A percentile compares a stretch with the other conserved stretches of the same genome.
phyloP scores from a whole-genome alignment of 2,113 vertebrate genomes.

The Petroica traversi region DNA sequence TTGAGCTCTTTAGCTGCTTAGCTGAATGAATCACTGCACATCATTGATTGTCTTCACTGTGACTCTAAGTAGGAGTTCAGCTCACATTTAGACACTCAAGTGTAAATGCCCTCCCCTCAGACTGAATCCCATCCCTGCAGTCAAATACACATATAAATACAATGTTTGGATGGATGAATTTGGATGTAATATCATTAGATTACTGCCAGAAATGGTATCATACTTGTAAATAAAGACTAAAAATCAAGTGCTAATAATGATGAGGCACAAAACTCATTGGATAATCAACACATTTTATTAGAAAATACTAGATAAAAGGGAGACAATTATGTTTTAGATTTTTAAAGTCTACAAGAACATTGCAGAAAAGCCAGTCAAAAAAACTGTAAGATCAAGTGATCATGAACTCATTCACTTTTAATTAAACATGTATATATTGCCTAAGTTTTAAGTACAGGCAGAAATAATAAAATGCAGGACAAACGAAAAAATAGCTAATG shows the following conservation, averaged over 20 bases:
- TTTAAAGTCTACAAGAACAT: not conserved
- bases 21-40: not conserved
- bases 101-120: not conserved
- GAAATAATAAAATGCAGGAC: not conserved
- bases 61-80: not conserved
- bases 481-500: not conserved
- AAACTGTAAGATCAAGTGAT: not conserved
- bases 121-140: not conserved
- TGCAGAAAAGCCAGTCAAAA: not conserved
- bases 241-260: not conserved
- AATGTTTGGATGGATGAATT: not conserved
- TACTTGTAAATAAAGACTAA: not conserved
- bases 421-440: not conserved
- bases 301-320: not conserved
- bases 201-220: not conserved
- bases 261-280: not conserved
- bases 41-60: not conserved
- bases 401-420: not conserved
- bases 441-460: not conserved
- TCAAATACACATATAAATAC: not conserved
- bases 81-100: not conserved
- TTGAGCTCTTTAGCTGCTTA: not conserved
- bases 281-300: not conserved
- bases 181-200: not conserved
- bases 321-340: not conserved